Conservation (phyloP, 2,113 vertebrate species). For the Zosterops borbonicus region DNA sequence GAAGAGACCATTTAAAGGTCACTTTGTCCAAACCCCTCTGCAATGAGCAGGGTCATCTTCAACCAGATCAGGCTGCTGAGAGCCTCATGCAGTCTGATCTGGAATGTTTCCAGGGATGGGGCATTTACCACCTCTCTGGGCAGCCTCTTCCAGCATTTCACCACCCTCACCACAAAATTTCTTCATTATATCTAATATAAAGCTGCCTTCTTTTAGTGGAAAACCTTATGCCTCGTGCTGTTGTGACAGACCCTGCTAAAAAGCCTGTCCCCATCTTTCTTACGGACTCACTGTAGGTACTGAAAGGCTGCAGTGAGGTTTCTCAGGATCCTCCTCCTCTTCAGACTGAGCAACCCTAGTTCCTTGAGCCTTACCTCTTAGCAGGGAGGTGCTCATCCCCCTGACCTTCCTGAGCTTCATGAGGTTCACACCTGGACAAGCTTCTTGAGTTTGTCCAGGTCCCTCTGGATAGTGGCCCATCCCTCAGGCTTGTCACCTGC, state of each 20-base stretch:
- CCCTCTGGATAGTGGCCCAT: background rate
- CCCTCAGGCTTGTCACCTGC: background rate
- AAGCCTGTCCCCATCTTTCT: background rate
- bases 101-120: background rate
- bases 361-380: background rate
- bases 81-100: background rate
- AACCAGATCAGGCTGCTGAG: background rate
- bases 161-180: background rate
- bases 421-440: background rate
- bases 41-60: background rate
- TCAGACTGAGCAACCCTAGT: background rate
- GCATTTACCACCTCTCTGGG: background rate
- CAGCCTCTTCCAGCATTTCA: background rate
- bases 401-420: background rate
- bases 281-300: background rate
- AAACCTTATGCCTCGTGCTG: background rate
- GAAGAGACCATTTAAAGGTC: background rate
- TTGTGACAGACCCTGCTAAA: background rate
- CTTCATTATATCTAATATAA: background rate
- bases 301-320: background rate
- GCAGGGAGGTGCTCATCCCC: background rate
- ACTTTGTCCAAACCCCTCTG: background rate
- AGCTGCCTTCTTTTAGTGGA: background rate
- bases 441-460: background rate
- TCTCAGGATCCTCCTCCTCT: background rate